phyloP scores from a whole-genome alignment of 2,113 vertebrate species.

The Rissa tridactyla region DNA sequence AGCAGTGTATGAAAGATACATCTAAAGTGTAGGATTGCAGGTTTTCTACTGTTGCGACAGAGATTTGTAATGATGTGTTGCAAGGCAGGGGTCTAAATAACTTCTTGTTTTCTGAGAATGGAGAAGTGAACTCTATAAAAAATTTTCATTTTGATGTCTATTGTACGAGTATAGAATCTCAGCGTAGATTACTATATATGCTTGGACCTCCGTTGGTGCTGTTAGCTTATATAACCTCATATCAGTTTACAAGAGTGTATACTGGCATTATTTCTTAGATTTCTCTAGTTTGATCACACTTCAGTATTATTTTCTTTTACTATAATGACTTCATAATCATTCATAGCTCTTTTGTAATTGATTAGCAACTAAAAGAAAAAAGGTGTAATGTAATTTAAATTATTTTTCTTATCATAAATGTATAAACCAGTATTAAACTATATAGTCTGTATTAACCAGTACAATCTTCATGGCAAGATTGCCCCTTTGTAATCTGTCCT shows the following conservation, averaged over 20 bases:
- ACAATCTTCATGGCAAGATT: neutral
- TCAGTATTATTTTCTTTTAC: neutral
- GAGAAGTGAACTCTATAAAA: neutral
- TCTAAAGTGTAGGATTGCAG: neutral
- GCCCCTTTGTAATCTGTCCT: neutral
- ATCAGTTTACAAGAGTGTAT: neutral
- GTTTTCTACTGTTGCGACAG: neutral
- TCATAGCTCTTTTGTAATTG: neutral
- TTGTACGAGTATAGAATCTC: neutral
- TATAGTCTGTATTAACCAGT: neutral
- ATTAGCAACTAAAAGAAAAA: neutral
- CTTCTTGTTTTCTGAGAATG: neutral
- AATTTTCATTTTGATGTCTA: neutral
- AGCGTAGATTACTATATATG: neutral
- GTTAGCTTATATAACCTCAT: neutral
- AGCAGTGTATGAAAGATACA: neutral
- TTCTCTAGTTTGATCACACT: neutral
- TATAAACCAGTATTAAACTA: neutral
- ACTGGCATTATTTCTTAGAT: neutral
- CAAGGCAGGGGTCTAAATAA: neutral
- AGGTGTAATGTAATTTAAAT: neutral
- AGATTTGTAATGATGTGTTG: neutral
- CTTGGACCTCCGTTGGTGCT: neutral
- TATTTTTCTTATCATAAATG: neutral
- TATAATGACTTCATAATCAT: neutral